Base-by-base conservation (phyloP, 1,140 invertebrate genomes). In the Philopotamus ludificatus region DNA sequence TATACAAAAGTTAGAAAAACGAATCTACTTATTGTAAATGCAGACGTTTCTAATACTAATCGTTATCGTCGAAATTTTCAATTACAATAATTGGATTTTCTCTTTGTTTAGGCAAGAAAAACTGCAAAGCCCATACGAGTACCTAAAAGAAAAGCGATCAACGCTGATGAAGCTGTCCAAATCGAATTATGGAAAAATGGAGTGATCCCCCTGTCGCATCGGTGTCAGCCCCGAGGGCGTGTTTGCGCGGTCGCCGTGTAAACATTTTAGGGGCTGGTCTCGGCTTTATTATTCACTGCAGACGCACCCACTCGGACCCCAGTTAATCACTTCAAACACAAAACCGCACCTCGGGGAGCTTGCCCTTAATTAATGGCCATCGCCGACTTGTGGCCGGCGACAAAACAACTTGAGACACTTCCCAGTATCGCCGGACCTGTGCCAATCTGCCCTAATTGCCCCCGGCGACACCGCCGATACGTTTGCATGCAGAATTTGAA, bases 331-430 rank as follows among this genome's bases (percentile, higher is more conserved):
- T 44, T 20, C 34, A 22, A 44, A 59, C 34, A 42, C 34, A 42
- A 59, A 59, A 44, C 39, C 55, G 28, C 41, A 59, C 55, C 58
- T 47, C 25, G n/a, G 20, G 23, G 51, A 54, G 25, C 8, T n/a
- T 20, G 57, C 20, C 44, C 57, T 47, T 60, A 60, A 60, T 60
- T 60, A 60, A 60, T 60, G 57, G 42, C 57, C 57, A 34, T 10
- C n/a, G 42, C 15, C 26, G 8, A 41, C 28, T 41, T 16, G 54
- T 39, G 28, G 28, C 54, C 23, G n/a, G 12, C 25, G 20, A 42
- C 4, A 25, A 20, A 60, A 23, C 42, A 21, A 22, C 39, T 22
- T 20, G 47, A 60, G 23, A 54, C 51, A 54, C 20, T 26, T 3
- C 2, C 12, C 22, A 34, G 18, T 47, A 47, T 15, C 18, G 44